Percentiles rank a stretch among this genome's conserved stretches.
These are phyloP conservation scores for Megaceryle torquata DNA, from an alignment of 2,113 vertebrate species.

Conservation along the genomic window DNA sequence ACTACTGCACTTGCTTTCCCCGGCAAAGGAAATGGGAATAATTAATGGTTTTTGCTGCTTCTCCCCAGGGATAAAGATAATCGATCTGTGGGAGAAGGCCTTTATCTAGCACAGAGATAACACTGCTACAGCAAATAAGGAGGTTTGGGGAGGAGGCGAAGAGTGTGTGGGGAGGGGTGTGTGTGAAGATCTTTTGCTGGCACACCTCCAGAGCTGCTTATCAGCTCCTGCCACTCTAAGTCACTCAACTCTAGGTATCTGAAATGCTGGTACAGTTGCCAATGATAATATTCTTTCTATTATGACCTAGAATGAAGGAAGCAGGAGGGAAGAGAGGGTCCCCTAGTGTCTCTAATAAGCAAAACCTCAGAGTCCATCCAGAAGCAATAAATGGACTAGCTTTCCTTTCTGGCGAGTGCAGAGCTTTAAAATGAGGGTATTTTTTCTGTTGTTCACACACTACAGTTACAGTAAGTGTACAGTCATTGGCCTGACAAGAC, in stretches of 20 bases:
- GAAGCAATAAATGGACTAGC: not conserved
- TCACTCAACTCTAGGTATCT: not conserved
- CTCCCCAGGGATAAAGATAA: slow-evolving; percentile 34
- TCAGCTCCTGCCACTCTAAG: not conserved
- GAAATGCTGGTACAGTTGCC: not conserved
- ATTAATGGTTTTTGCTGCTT: slow-evolving; percentile 29
- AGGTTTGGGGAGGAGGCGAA: not conserved
- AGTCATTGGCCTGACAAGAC: not conserved
- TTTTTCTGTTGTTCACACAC: not conserved
- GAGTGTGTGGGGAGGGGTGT: not conserved
- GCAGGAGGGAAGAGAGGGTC: no score
- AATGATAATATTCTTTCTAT: not conserved
- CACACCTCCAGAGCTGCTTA: slow-evolving; percentile 33
- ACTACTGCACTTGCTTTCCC: not conserved
- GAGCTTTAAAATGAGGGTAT: not conserved
- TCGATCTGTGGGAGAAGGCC: not conserved
- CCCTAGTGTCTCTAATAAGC: not conserved
- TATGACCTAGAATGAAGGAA: not conserved
- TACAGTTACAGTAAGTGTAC: not conserved
- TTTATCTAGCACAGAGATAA: slow-evolving; percentile 21
- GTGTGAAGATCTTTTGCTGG: slow-evolving; percentile 13
- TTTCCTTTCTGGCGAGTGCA: not conserved
- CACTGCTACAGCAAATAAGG: not conserved
- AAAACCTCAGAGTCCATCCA: not conserved
- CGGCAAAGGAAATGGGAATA: slow-evolving; percentile 41